A percentile compares a stretch with the other conserved stretches of the same genome.
phyloP scores from a whole-genome alignment of 2,797 vertebrate species.

The Poliocrania exsul region DNA sequence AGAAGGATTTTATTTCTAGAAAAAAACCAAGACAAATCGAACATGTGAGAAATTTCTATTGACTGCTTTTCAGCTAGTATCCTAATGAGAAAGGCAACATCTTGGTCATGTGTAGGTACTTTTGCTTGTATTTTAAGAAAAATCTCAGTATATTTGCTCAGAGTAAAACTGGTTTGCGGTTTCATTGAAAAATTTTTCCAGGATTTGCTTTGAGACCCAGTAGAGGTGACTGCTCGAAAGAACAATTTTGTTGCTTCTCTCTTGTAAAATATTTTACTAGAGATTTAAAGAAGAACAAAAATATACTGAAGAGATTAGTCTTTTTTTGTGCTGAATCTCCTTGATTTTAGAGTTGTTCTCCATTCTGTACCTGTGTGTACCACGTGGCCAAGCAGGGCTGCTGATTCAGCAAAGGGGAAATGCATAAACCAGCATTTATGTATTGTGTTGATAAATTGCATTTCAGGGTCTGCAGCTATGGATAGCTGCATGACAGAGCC shows the following conservation, averaged over 20 bases:
- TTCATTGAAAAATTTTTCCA: neutral
- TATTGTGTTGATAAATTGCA: neutral
- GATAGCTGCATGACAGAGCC: neutral
- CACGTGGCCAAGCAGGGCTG: neutral
- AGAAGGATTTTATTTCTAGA: neutral
- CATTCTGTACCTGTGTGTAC: neutral
- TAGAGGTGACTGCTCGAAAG: neutral
- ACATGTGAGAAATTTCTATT: neutral
- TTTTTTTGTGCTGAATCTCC: neutral
- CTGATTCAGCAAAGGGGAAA: neutral
- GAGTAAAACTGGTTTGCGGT: neutral
- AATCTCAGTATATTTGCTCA: neutral
- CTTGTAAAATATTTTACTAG: neutral
- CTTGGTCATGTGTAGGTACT: neutral
- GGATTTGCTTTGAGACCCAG: neutral
- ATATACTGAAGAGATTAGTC: neutral
- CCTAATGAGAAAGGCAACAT: neutral
- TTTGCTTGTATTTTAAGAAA: neutral
- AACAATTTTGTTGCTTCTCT: neutral
- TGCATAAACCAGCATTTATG: fast-evolving
- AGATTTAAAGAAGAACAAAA: neutral
- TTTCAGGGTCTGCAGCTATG: neutral
- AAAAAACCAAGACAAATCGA: neutral
- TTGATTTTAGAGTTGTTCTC: neutral
- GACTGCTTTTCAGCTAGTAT: neutral